Percentiles rank a stretch among this genome's conserved stretches.
Conservation (phyloP, 2,113 vertebrate species). For the Camelus bactrianus region DNA sequence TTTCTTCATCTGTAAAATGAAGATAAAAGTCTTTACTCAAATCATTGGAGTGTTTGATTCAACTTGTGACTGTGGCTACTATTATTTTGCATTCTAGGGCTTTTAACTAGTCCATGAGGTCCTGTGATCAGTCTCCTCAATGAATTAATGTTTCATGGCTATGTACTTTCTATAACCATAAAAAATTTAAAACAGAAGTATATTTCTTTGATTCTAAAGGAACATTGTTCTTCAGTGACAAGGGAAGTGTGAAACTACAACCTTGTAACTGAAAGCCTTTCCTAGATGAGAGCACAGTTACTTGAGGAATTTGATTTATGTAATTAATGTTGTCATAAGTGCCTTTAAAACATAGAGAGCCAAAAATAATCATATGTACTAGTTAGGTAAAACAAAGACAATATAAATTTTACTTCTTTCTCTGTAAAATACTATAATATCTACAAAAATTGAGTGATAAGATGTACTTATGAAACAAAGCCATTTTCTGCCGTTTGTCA, state of each 20-base stretch:
- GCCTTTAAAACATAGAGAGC: neutral
- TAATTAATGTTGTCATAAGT: conserved; percentile 3
- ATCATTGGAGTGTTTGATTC: neutral
- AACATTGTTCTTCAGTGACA: conserved; percentile 40
- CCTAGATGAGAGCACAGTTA: neutral
- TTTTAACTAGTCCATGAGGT: neutral
- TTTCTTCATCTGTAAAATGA: neutral
- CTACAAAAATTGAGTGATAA: conserved; percentile 39
- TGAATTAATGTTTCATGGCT: neutral
- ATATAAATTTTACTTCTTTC: conserved; percentile 26
- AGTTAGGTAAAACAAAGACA: conserved; percentile 40
- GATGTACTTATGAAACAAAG: conserved; percentile 57
- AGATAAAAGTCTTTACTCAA: neutral
- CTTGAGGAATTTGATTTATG: conserved; percentile 52
- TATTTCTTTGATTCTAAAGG: conserved; percentile 21
- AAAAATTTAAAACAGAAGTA: neutral
- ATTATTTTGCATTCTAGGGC: neutral
- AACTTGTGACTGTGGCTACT: neutral
- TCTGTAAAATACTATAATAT: neutral
- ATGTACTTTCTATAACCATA: neutral
- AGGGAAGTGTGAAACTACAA: neutral
- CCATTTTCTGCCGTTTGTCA: conserved; percentile 73
- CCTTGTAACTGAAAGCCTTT: neutral
- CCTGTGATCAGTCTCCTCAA: neutral
- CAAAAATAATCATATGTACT: conserved; percentile 2